Evolutionary conservation across 2,797 vertebrate genomes (phyloP).

Genomic region (Catamblyrhynchus diadema): DNA sequence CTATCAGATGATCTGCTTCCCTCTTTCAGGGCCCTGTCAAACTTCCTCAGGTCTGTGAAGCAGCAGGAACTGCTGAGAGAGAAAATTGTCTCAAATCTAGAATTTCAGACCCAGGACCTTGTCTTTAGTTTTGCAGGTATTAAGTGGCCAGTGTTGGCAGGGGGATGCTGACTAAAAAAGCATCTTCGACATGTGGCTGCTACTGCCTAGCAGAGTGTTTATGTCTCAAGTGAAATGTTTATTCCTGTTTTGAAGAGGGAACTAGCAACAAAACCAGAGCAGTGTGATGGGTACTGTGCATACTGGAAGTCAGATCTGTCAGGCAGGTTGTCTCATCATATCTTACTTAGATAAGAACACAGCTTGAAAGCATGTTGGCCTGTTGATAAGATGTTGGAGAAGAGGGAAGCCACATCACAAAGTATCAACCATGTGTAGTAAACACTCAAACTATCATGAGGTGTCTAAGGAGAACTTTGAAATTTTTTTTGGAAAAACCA

Average conservation of each 20-base stretch:
- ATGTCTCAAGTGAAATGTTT: background rate
- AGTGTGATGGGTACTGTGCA: accelerated
- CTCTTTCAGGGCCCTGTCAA: background rate
- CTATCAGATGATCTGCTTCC: background rate
- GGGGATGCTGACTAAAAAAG: background rate
- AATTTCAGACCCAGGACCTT: background rate
- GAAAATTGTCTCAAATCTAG: background rate
- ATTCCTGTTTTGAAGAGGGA: background rate
- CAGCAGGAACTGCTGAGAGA: background rate
- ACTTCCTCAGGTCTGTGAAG: background rate
- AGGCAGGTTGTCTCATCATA: background rate
- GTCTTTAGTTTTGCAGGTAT: background rate
- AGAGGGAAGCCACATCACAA: background rate
- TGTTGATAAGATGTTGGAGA: background rate
- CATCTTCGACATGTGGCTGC: accelerated
- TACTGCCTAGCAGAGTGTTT: background rate
- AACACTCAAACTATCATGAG: background rate
- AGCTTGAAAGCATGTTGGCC: background rate
- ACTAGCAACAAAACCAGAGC: background rate
- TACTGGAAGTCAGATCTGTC: background rate
- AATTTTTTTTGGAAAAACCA: background rate
- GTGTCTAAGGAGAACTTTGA: background rate
- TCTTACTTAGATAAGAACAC: background rate
- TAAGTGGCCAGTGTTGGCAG: background rate
- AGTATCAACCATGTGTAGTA: background rate